Conservation (phyloP, 2,888 invertebrate species). For the Ctena decussata region DNA sequence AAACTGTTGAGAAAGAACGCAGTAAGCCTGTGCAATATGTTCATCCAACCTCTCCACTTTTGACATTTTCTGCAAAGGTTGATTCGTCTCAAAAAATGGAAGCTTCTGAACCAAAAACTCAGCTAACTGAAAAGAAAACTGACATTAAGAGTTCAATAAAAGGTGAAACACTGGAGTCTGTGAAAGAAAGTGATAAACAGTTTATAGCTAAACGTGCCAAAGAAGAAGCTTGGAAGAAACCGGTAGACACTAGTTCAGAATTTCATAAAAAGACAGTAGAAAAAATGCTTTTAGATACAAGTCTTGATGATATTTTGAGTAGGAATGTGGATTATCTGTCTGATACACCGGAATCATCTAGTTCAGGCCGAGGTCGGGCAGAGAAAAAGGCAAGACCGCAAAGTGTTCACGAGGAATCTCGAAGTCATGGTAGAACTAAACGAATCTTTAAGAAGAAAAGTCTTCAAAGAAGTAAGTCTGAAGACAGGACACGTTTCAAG, state of each 20-base stretch:
- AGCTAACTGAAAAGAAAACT: neutral
- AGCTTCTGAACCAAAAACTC: slow-evolving; percentile 5
- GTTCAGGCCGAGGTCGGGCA: slow-evolving; percentile 19
- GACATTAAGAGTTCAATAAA: slow-evolving; percentile 19
- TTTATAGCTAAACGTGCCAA: neutral
- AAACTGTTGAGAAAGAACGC: neutral
- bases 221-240: slow-evolving; percentile 1
- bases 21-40: slow-evolving; percentile 10
- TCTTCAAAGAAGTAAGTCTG: slow-evolving; percentile 54
- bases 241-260: neutral
- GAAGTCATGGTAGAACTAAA: slow-evolving; percentile 46
- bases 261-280: slow-evolving; percentile 25
- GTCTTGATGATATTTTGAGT: slow-evolving; percentile 62
- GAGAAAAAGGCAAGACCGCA: slow-evolving; percentile 50
- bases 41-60: neutral
- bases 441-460: slow-evolving; percentile 53
- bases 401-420: slow-evolving; percentile 50
- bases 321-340: slow-evolving; percentile 63
- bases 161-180: slow-evolving; percentile 7
- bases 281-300: slow-evolving; percentile 52
- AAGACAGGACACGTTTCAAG: slow-evolving; percentile 56
- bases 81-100: neutral
- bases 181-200: slow-evolving; percentile 5
- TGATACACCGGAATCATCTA: slow-evolving; percentile 52
- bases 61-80: neutral